Evolutionary conservation across 1,140 invertebrate species (phyloP).

Genomic region (Trissolcus basalis): DNA sequence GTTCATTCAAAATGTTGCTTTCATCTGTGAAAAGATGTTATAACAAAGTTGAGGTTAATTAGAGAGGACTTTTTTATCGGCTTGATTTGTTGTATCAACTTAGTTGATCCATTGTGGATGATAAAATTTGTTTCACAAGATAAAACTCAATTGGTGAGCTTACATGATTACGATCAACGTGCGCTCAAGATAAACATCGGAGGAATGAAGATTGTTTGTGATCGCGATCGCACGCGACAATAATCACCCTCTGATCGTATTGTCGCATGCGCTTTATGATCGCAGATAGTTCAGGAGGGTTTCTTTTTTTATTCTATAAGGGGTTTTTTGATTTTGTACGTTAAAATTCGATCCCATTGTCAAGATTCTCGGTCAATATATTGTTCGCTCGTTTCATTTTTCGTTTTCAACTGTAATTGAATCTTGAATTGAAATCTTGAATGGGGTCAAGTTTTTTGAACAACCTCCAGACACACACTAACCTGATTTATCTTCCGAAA

Average conservation of each 20-base stretch:
- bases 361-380: constrained; percentile 6
- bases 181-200: constrained; percentile 22
- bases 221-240: constrained; percentile 36
- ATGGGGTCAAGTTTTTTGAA: constrained; percentile 16
- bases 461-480: constrained; percentile 61
- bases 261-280: constrained; percentile 41
- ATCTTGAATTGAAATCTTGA: constrained; percentile 19
- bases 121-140: constrained; percentile 48
- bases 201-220: constrained; percentile 22
- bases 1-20: too few species aligned
- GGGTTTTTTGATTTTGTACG: not conserved
- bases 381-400: not conserved
- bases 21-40: too few species aligned
- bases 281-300: constrained; percentile 31
- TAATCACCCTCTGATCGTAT: constrained; percentile 43
- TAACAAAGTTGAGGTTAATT: too few species aligned
- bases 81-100: too few species aligned
- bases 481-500: constrained; percentile 72
- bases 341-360: constrained; percentile 6
- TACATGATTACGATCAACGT: constrained; percentile 34
- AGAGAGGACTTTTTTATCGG: too few species aligned
- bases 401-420: too few species aligned
- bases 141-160: constrained; percentile 34
- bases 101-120: constrained; percentile 29
- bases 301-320: constrained; percentile 17